Percentiles rank a stretch among this genome's conserved stretches.
Conservation (phyloP, 64 coral and sea anemone species). For the Montipora cactus region DNA sequence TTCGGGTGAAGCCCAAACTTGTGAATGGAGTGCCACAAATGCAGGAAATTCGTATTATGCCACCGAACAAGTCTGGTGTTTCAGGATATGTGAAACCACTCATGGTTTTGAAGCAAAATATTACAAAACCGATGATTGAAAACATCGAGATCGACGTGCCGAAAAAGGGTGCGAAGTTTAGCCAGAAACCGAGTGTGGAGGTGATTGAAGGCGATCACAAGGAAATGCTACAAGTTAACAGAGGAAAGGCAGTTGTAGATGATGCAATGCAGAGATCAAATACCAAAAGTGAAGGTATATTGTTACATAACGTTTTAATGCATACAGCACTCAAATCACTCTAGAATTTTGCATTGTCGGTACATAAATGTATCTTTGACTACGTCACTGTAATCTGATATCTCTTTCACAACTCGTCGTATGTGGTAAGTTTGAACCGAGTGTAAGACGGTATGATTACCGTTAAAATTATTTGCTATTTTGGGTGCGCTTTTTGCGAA, state of each 20-base stretch:
- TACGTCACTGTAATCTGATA: too few species aligned
- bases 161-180: constrained; percentile 78
- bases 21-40: constrained; percentile 84
- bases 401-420: too few species aligned
- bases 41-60: constrained; percentile 86
- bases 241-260: constrained; percentile 54
- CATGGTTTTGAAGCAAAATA: constrained; percentile 77
- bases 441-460: too few species aligned
- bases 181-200: constrained; percentile 81
- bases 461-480: too few species aligned
- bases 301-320: neutral
- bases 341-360: too few species aligned
- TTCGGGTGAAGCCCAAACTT: constrained; percentile 86
- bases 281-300: constrained; percentile 15
- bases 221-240: constrained; percentile 3
- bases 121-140: constrained; percentile 94
- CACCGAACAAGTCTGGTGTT: constrained; percentile 64
- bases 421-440: too few species aligned
- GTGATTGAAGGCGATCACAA: constrained; percentile 56
- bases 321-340: neutral
- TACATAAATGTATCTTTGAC: too few species aligned
- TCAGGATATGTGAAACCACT: constrained; percentile 64
- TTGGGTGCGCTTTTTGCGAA: too few species aligned
- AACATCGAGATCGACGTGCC: constrained; percentile 96
- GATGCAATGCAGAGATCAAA: constrained; percentile 8